Percentiles rank a stretch among this genome's conserved stretches.
phyloP scores from a whole-genome alignment of 2,797 vertebrate genomes.

The Microctenopoma stevenorrisi region DNA sequence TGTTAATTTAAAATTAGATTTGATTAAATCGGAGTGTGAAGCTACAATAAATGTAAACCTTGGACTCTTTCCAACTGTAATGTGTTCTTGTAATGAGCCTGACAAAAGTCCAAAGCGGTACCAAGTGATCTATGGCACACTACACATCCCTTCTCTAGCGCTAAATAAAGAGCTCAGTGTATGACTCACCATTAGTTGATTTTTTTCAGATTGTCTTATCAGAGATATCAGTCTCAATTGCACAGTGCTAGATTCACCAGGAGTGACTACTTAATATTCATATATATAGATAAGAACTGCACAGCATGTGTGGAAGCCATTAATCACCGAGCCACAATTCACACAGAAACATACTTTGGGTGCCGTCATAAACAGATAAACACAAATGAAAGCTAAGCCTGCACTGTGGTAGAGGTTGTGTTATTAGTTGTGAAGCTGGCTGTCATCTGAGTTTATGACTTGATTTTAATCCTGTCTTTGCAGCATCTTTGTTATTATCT shows the following conservation, averaged over 20 bases:
- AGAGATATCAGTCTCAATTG: constrained; percentile 49
- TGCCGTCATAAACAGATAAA: constrained; percentile 59
- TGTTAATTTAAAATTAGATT: constrained; percentile 42
- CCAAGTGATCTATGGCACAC: constrained; percentile 25
- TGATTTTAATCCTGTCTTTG: constrained; percentile 24
- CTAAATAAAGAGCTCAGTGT: constrained; percentile 43
- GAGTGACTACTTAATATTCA: constrained; percentile 59
- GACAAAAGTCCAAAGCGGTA: constrained; percentile 30
- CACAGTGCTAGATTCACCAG: constrained; percentile 23
- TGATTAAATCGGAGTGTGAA: constrained; percentile 9
- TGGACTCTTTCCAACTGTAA: constrained; percentile 65
- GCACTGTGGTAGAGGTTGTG: constrained; percentile 10
- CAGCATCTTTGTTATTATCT: constrained; percentile 24
- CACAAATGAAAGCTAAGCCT: constrained; percentile 48
- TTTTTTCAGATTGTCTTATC: constrained; percentile 48
- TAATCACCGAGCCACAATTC: constrained; percentile 59
- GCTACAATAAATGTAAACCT: constrained; percentile 51
- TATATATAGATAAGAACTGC: constrained; percentile 63
- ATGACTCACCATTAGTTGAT: constrained; percentile 32
- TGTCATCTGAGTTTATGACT: constrained; percentile 37
- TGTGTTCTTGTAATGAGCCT: constrained; percentile 55
- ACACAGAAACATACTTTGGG: constrained; percentile 30
- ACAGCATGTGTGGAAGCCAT: constrained; percentile 53
- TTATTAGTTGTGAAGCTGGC: constrained; percentile 42
- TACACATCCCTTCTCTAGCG: constrained; percentile 31